These are phyloP conservation scores for Halyomorpha halys DNA, from an alignment of 1,140 invertebrate species.

Conservation along the genomic window DNA sequence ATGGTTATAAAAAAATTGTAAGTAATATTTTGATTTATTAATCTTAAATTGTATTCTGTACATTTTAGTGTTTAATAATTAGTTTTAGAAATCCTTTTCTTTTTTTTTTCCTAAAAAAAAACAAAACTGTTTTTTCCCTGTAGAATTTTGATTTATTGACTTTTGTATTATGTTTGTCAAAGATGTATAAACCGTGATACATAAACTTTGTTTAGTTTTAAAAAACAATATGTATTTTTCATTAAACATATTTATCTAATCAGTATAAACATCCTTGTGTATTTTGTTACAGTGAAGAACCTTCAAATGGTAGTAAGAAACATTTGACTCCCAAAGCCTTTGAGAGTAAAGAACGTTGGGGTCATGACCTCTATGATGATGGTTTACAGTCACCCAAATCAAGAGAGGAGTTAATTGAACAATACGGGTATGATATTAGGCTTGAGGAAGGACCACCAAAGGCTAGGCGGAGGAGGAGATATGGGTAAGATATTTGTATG, in stretches of 20 bases:
- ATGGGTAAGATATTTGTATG: constrained; percentile 51
- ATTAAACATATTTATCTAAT: neutral
- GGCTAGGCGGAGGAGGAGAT: constrained; percentile 68
- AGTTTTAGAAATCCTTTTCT: no score
- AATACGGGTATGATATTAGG: constrained; percentile 91
- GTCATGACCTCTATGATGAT: constrained; percentile 81
- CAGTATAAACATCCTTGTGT: neutral
- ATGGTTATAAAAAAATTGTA: no score
- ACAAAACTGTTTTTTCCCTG: no score
- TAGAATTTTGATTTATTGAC: no score
- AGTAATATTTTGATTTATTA: no score
- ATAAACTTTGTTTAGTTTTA: no score
- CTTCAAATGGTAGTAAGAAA: constrained; percentile 1
- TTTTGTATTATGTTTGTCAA: no score
- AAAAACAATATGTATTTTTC: no score
- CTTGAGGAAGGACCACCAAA: constrained; percentile 83
- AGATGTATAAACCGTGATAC: no score
- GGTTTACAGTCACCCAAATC: constrained; percentile 74
- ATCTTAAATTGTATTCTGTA: no score
- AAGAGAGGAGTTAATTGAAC: constrained; percentile 69
- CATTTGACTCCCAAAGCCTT: neutral
- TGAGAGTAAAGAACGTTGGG: constrained; percentile 50
- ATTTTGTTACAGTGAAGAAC: constrained; percentile 10
- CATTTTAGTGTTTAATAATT: no score
- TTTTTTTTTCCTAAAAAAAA: no score